Percentiles rank a stretch among this genome's conserved stretches.
phyloP scores from a whole-genome alignment of 2,113 vertebrate species.

The Pseudonaja textilis region DNA sequence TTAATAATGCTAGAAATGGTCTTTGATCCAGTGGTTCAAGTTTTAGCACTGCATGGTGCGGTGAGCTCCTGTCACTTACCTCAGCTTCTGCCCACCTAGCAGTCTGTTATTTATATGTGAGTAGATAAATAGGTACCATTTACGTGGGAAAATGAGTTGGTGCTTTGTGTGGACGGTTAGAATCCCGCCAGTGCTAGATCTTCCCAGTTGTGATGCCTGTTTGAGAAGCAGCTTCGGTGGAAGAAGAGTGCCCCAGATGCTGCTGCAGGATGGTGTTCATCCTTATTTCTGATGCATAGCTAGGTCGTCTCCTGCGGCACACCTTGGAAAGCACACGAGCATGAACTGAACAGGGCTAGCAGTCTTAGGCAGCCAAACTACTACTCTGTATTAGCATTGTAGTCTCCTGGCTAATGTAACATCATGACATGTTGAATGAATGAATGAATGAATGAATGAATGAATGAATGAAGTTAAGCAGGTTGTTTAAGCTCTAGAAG shows the following conservation, averaged over 20 bases:
- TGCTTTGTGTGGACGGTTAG: not conserved
- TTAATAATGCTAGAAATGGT: not conserved
- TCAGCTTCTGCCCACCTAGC: not conserved
- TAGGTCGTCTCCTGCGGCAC: too few species aligned
- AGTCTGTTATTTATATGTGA: not conserved
- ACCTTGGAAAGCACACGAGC: too few species aligned
- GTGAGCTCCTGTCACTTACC: not conserved
- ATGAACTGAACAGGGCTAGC: too few species aligned
- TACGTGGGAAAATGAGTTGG: not conserved
- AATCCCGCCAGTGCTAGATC: not conserved
- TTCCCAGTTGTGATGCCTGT: not conserved
- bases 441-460: too few species aligned
- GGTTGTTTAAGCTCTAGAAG: not conserved
- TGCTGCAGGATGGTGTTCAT: too few species aligned
- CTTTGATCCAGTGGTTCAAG: not conserved
- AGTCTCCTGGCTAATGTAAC: too few species aligned
- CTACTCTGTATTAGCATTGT: too few species aligned
- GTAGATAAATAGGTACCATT: not conserved
- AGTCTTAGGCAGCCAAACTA: too few species aligned
- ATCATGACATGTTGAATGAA: too few species aligned
- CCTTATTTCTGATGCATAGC: too few species aligned
- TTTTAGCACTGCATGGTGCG: not conserved
- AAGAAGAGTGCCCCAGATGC: too few species aligned
- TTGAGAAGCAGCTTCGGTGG: too few species aligned
- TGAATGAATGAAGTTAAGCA: not conserved